Evolutionary conservation across 1,140 invertebrate genomes (phyloP).

Genomic region (Pinna nobilis): DNA sequence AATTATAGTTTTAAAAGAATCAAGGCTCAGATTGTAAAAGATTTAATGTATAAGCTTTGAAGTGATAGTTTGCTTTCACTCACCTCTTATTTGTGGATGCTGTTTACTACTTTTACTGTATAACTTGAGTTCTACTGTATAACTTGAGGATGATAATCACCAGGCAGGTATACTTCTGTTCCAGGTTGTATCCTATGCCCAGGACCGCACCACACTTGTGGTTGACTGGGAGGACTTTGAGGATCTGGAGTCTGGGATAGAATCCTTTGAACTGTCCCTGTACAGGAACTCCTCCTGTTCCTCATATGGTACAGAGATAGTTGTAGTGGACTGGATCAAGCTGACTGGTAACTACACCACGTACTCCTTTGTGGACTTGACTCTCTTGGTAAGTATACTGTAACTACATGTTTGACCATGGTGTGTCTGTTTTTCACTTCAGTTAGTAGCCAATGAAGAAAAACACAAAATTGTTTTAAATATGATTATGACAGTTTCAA

Average conservation of each 20-base stretch:
- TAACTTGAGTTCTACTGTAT: neutral
- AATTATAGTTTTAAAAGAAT: too few species aligned
- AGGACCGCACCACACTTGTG: conserved; percentile 17
- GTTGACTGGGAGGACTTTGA: conserved; percentile 51
- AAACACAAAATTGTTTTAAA: too few species aligned
- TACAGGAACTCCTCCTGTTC: conserved; percentile 41
- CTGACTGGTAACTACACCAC: conserved; percentile 38
- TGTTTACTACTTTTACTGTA: neutral
- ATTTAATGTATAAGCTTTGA: too few species aligned
- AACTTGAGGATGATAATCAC: neutral
- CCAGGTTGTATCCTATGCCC: conserved; percentile 49
- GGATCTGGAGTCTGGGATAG: conserved; percentile 53
- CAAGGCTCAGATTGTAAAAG: too few species aligned
- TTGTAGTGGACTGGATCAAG: conserved; percentile 34
- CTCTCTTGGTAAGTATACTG: conserved; percentile 33
- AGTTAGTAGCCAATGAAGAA: too few species aligned
- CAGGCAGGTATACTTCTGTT: conserved; percentile 10
- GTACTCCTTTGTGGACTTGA: conserved; percentile 50
- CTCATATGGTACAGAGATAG: neutral
- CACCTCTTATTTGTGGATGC: neutral
- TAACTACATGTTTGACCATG: neutral
- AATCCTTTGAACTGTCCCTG: conserved; percentile 39
- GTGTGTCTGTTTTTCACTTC: neutral
- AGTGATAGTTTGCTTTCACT: too few species aligned
- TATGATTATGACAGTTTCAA: too few species aligned